Percentiles rank a stretch among this genome's conserved stretches.
These are phyloP conservation scores for Eucera pruinosa DNA, from an alignment of 2,888 invertebrate species.

Conservation along the genomic window DNA sequence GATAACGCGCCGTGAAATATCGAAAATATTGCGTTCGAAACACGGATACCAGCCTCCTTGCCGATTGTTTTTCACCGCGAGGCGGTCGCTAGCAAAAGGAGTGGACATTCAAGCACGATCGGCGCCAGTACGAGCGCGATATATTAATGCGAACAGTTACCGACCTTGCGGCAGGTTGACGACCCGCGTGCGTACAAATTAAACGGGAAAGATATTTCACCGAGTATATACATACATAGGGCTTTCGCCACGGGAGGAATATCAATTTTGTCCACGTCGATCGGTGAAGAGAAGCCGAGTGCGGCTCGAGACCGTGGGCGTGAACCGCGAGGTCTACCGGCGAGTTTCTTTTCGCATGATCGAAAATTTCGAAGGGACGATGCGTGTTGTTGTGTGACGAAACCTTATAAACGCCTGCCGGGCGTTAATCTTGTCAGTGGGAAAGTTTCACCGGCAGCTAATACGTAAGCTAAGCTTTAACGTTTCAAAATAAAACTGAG, in stretches of 20 bases:
- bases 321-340: too few species aligned
- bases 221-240: too few species aligned
- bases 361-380: conserved; percentile 35
- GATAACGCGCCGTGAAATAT: too few species aligned
- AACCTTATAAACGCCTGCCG: conserved; percentile 3
- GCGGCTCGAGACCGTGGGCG: not conserved
- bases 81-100: not conserved
- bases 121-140: conserved; percentile 30
- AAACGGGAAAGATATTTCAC: conserved; percentile 64
- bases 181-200: conserved; percentile 47
- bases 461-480: not conserved
- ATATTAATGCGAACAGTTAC: conserved; percentile 52
- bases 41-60: not conserved
- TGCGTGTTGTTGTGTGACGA: conserved; percentile 4
- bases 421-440: conserved; percentile 36
- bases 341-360: not conserved
- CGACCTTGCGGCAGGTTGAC: conserved; percentile 60
- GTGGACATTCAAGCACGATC: conserved; percentile 27
- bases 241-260: conserved; percentile 59
- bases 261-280: conserved; percentile 43
- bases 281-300: not conserved
- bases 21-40: too few species aligned
- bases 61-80: conserved; percentile 17
- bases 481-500: conserved; percentile 19
- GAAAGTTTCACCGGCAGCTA: not conserved